Evolutionary conservation across 2,888 invertebrate genomes (phyloP).

Genomic region (Thelaira solivaga): DNA sequence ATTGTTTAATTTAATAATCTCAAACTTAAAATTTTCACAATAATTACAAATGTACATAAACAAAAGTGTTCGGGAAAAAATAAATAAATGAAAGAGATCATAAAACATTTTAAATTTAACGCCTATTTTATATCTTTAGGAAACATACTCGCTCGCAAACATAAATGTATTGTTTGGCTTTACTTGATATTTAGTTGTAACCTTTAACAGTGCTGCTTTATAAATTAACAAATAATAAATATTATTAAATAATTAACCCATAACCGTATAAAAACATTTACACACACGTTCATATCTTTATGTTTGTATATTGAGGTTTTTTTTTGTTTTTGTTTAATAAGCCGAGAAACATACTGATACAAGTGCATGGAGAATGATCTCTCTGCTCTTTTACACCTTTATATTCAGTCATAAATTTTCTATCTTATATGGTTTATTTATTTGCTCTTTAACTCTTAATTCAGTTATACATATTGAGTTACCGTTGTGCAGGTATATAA

Average conservation of each 20-base stretch:
- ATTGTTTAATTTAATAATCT: too few relatives aligned
- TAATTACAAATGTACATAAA: not conserved
- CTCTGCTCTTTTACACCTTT: constrained; percentile 14
- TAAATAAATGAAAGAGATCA: constrained; percentile 4
- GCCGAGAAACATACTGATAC: not conserved
- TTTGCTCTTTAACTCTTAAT: constrained; percentile 6
- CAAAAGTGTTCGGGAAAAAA: not conserved
- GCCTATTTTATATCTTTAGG: constrained; percentile 29
- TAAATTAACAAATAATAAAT: constrained; percentile 59
- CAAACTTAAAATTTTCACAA: constrained; percentile 30
- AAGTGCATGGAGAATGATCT: not conserved
- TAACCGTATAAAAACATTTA: not conserved
- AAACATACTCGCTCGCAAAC: constrained; percentile 39
- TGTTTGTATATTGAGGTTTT: not conserved
- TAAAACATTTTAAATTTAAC: constrained; percentile 42
- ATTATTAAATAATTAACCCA: constrained; percentile 61
- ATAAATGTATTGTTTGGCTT: constrained; percentile 7
- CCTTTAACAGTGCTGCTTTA: constrained; percentile 48
- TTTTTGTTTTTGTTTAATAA: constrained; percentile 23
- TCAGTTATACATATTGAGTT: not conserved
- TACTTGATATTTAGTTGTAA: constrained; percentile 26
- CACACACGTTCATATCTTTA: not conserved
- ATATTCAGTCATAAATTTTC: constrained; percentile 42
- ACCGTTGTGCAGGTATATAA: too few relatives aligned
- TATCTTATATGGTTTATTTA: constrained; percentile 39